Percentiles rank a stretch among this genome's conserved stretches.
Conservation (phyloP, 2,113 vertebrate species). For the Seriola quinqueradiata region DNA sequence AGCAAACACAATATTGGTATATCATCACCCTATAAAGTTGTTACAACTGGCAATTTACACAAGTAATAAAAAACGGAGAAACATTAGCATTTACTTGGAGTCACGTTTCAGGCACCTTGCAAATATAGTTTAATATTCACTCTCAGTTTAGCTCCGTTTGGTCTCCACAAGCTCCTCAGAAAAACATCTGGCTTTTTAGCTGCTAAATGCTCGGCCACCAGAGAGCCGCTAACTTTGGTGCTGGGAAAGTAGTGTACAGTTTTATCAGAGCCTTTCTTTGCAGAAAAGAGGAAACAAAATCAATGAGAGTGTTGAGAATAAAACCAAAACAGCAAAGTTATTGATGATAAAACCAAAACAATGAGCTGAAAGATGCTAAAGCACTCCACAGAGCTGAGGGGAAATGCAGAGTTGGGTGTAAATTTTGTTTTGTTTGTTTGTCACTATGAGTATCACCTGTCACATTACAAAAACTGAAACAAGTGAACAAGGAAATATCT, state of each 20-base stretch:
- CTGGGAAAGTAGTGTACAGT: not conserved
- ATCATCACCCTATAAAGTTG: no score
- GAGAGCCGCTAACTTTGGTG: not conserved
- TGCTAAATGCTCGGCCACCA: not conserved
- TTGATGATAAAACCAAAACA: no score
- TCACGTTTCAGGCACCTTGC: no score
- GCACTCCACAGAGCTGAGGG: no score
- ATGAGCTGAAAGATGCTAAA: no score
- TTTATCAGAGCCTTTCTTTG: not conserved
- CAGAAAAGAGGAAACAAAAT: not conserved
- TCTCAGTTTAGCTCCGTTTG: not conserved
- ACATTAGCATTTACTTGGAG: no score
- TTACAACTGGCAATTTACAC: no score
- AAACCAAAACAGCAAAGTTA: not conserved
- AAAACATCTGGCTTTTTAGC: not conserved
- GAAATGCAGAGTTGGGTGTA: no score
- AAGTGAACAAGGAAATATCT: slow-evolving; percentile 5
- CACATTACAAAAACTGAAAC: slow-evolving; percentile 1
- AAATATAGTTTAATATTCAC: not conserved
- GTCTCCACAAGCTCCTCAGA: not conserved
- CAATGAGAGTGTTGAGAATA: not conserved
- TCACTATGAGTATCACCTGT: not conserved
- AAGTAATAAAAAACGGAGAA: no score
- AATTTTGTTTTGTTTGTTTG: not conserved
- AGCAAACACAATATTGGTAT: no score